Percentiles rank a stretch among this genome's conserved stretches.
phyloP scores from a whole-genome alignment of 2,888 invertebrate genomes.

The Netelia fuscicornis region DNA sequence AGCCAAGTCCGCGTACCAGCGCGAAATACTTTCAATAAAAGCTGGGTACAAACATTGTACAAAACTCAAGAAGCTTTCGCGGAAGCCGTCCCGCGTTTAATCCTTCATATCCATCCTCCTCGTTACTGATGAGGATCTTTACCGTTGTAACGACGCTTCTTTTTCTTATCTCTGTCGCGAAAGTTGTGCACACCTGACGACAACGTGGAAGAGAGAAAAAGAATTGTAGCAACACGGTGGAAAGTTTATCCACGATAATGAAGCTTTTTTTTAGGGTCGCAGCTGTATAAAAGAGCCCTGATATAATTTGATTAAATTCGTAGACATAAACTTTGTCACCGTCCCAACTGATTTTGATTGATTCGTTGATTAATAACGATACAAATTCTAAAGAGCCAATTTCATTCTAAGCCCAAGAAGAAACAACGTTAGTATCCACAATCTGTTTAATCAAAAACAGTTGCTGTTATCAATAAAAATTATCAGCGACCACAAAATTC shows the following conservation, averaged over 20 bases:
- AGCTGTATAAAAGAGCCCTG: not conserved
- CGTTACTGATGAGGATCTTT: slow-evolving; percentile 5
- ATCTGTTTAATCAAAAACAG: no score
- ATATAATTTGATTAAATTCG: no score
- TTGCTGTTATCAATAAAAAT: no score
- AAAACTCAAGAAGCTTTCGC: slow-evolving; percentile 18
- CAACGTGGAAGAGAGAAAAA: not conserved
- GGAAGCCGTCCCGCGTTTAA: slow-evolving; percentile 12
- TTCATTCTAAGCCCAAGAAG: no score
- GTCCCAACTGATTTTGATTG: no score
- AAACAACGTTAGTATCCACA: no score
- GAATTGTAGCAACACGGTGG: not conserved
- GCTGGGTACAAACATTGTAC: slow-evolving; percentile 35
- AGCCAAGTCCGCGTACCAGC: slow-evolving; percentile 25
- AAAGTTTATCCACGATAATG: not conserved
- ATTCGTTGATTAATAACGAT: no score
- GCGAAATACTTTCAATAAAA: slow-evolving; percentile 60
- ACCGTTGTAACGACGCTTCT: not conserved
- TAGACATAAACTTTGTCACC: no score
- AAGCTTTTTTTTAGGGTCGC: not conserved
- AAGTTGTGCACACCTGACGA: slow-evolving; percentile 5
- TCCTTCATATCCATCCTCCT: slow-evolving; percentile 24
- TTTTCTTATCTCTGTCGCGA: not conserved
- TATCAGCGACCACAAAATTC: no score
- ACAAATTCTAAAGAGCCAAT: no score